A percentile compares a stretch with the other conserved stretches of the same genome.
Conservation (phyloP, 2,113 vertebrate genomes). For the Gallinago paraguaiae region DNA sequence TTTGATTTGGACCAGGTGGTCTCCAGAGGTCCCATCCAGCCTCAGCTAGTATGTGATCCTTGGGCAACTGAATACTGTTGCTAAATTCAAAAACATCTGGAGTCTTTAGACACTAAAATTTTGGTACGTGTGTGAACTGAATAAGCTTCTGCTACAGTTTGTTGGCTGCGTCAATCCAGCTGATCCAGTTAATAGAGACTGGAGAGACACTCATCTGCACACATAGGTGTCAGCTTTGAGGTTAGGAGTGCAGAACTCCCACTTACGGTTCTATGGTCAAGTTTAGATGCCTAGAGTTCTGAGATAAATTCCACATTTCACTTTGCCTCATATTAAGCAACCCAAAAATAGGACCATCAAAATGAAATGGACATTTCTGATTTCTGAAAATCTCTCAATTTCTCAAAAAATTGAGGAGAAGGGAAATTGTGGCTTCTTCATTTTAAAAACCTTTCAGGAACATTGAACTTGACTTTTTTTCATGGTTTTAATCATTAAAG, state of each 20-base stretch:
- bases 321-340: not conserved
- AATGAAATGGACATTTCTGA: not conserved
- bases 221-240: not conserved
- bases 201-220: not conserved
- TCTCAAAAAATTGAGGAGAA: not conserved
- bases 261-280: not conserved
- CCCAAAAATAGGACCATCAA: accelerated
- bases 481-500: not conserved
- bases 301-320: not conserved
- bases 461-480: not conserved
- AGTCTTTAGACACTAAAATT: not conserved
- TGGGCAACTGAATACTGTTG: not conserved
- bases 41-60: not conserved
- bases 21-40: not conserved
- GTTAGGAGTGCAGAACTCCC: not conserved
- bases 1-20: accelerated
- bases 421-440: accelerated
- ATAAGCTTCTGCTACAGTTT: not conserved
- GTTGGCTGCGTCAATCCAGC: not conserved
- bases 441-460: not conserved
- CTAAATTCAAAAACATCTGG: not conserved
- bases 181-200: accelerated
- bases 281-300: not conserved
- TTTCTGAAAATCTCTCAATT: not conserved
- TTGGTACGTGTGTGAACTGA: not conserved